phyloP scores from a whole-genome alignment of 2,888 invertebrate genomes.

The Orthosia gothica region DNA sequence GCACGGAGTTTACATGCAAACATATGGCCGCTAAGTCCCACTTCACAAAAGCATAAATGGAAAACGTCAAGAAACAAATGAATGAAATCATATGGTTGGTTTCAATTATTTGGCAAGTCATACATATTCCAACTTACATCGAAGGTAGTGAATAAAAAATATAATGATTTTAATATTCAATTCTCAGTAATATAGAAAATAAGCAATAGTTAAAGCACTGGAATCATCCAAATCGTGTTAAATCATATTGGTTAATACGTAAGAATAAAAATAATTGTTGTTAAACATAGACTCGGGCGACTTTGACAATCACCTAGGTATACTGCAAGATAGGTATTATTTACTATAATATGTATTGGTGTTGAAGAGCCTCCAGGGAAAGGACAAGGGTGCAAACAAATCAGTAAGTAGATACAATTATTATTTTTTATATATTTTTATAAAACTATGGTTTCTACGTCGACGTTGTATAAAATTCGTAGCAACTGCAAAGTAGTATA shows the following conservation, averaged over 20 bases:
- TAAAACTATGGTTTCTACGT: slow-evolving; percentile 42
- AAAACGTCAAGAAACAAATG: slow-evolving; percentile 87
- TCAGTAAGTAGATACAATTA: slow-evolving; percentile 67
- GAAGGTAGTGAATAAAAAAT: slow-evolving; percentile 78
- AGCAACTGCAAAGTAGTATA: slow-evolving; percentile 54
- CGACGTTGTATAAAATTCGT: slow-evolving; percentile 7
- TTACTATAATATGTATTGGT: slow-evolving; percentile 81
- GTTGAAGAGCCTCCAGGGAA: slow-evolving; percentile 62
- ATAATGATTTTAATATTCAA: slow-evolving; percentile 80
- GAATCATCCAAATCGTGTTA: slow-evolving; percentile 79
- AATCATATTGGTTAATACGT: slow-evolving; percentile 81
- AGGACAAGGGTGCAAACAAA: slow-evolving; percentile 61
- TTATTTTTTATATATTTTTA: slow-evolving; percentile 49
- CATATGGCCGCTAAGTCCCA: slow-evolving; percentile 46
- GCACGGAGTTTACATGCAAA: slow-evolving; percentile 59
- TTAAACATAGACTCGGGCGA: slow-evolving; percentile 63
- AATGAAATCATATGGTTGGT: slow-evolving; percentile 89
- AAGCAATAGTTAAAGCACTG: slow-evolving; percentile 81
- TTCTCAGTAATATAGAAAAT: slow-evolving; percentile 77
- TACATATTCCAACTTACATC: slow-evolving; percentile 83
- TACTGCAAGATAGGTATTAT: slow-evolving; percentile 67
- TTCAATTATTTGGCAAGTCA: slow-evolving; percentile 89
- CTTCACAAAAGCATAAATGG: slow-evolving; percentile 80
- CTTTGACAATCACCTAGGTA: slow-evolving; percentile 77
- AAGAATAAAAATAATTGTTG: slow-evolving; percentile 81